phyloP scores from a whole-genome alignment of 2,797 vertebrate species.

The Brachymystax lenok region DNA sequence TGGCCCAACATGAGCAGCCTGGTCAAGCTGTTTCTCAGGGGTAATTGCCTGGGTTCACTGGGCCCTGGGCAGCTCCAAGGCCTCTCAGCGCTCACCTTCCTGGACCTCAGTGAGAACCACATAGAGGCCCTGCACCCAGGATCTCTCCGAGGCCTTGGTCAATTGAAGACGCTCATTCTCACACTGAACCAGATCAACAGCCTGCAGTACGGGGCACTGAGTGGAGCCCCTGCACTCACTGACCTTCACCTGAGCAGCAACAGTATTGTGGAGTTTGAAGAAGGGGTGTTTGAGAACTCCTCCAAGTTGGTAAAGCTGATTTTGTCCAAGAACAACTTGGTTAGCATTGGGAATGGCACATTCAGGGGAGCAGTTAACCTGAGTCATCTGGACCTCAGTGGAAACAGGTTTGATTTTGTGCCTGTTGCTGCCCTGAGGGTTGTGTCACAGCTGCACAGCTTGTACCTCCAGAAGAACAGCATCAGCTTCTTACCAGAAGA shows the following conservation, averaged over 20 bases:
- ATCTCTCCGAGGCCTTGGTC: conserved; percentile 52
- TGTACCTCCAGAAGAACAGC: conserved; percentile 60
- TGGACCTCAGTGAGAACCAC: conserved; percentile 69
- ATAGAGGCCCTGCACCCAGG: conserved; percentile 47
- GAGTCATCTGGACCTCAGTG: conserved; percentile 61
- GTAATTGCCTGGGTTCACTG: conserved; percentile 52
- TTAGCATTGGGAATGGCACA: conserved; percentile 26
- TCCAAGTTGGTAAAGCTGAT: conserved; percentile 49
- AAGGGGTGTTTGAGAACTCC: conserved; percentile 55
- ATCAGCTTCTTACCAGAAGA: conserved; percentile 50
- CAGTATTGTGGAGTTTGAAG: conserved; percentile 50
- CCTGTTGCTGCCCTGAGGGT: background rate
- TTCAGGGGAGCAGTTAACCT: conserved; percentile 56
- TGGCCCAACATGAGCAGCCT: conserved; percentile 62
- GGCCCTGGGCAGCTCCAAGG: conserved; percentile 40
- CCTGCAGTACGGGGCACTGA: conserved; percentile 49
- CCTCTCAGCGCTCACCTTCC: conserved; percentile 54
- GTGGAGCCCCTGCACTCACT: conserved; percentile 47
- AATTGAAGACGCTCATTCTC: conserved; percentile 58
- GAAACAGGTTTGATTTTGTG: background rate
- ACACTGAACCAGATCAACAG: conserved; percentile 59
- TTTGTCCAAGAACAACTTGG: conserved; percentile 61
- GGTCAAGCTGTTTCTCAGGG: conserved; percentile 56
- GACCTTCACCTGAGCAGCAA: conserved; percentile 63
- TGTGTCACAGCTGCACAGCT: conserved; percentile 39